phyloP scores from a whole-genome alignment of 2,797 vertebrate genomes.

The Cirrhinus mrigala region DNA sequence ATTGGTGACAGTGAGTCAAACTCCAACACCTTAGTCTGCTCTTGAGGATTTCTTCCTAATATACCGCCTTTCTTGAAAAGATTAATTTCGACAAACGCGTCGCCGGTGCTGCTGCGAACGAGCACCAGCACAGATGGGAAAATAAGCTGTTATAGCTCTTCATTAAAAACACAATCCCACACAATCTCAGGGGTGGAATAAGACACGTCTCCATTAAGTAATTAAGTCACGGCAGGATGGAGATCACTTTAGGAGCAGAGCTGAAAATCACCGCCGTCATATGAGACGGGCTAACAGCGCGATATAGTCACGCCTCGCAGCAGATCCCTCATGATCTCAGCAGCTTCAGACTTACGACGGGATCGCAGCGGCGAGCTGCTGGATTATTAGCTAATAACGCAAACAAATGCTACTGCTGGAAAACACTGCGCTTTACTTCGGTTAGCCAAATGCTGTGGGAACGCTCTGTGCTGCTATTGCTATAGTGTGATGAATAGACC shows the following conservation, averaged over 20 bases:
- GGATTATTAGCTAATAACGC: constrained; percentile 28
- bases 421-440: background rate
- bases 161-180: constrained; percentile 80
- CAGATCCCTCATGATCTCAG: constrained; percentile 18
- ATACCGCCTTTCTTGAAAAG: constrained; percentile 77
- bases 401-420: constrained; percentile 43
- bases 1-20: constrained; percentile 32
- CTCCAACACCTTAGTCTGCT: constrained; percentile 8
- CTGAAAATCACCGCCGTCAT: constrained; percentile 18
- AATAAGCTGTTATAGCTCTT: constrained; percentile 80
- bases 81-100: constrained; percentile 81
- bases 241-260: constrained; percentile 48
- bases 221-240: constrained; percentile 58
- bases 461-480: too few species aligned
- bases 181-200: constrained; percentile 74
- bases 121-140: constrained; percentile 78
- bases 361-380: background rate
- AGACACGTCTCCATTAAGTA: constrained; percentile 51
- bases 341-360: constrained; percentile 8
- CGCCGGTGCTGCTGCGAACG: constrained; percentile 76
- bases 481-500: background rate
- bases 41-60: constrained; percentile 78
- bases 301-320: constrained; percentile 6
- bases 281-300: constrained; percentile 22
- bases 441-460: background rate